Evolutionary conservation across 2,888 invertebrate genomes (phyloP).

Genomic region (Glomeris marginata): DNA sequence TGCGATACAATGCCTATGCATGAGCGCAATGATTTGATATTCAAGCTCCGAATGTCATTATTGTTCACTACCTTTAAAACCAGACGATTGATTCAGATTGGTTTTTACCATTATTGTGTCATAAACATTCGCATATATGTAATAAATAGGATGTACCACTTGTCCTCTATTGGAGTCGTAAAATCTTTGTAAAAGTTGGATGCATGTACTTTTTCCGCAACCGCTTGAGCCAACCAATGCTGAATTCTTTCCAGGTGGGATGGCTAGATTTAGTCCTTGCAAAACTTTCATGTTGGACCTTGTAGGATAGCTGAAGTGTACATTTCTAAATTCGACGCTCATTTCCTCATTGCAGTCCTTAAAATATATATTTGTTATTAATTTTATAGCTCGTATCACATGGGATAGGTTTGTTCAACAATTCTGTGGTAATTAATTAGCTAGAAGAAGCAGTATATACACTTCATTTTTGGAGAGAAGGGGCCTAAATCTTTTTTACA

Average conservation of each 20-base stretch:
- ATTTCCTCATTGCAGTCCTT: conserved; percentile 32
- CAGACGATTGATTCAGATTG: not conserved
- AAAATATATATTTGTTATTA: not conserved
- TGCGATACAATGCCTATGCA: conserved; percentile 84
- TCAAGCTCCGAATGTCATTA: conserved; percentile 48
- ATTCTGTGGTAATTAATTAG: no score
- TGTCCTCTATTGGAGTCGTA: conserved; percentile 49
- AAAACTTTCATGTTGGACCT: conserved; percentile 58
- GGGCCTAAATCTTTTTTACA: no score
- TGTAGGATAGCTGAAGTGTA: conserved; percentile 65
- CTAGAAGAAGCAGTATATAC: no score
- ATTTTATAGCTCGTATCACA: no score
- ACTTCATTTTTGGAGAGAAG: no score
- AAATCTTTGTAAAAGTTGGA: conserved; percentile 59
- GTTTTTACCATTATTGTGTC: no score
- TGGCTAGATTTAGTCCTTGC: conserved; percentile 48
- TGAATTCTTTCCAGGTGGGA: conserved; percentile 52
- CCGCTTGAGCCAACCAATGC: conserved; percentile 61
- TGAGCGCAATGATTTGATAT: conserved; percentile 49
- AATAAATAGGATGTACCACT: conserved; percentile 21
- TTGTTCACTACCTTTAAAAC: conserved; percentile 42
- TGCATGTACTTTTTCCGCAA: conserved; percentile 67
- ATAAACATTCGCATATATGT: no score
- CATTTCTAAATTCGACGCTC: conserved; percentile 49
- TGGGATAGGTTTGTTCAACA: no score